Conservation (phyloP, 2,797 vertebrate genomes). For the Danio tinwini region DNA sequence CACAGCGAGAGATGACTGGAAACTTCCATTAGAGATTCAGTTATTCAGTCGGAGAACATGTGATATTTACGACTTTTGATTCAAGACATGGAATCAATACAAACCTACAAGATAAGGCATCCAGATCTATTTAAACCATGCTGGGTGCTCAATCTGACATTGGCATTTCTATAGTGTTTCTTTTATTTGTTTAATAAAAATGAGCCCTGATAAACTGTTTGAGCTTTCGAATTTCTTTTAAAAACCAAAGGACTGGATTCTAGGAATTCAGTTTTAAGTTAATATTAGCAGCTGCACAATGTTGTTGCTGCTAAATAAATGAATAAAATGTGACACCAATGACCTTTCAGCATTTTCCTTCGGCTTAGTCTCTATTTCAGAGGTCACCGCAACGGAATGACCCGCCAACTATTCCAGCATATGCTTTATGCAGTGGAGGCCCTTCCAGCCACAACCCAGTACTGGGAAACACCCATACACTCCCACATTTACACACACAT, state of each 20-base stretch:
- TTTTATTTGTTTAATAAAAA: background rate
- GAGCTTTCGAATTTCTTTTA: background rate
- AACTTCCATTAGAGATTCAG: slow-evolving; percentile 23
- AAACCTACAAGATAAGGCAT: background rate
- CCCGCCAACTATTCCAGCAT: too few relatives aligned
- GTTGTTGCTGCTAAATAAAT: too few relatives aligned
- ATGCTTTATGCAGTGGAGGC: too few relatives aligned
- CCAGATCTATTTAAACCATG: slow-evolving; percentile 17
- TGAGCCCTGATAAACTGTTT: background rate
- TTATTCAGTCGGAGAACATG: slow-evolving; percentile 1
- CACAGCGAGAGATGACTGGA: background rate
- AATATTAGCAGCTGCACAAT: too few relatives aligned
- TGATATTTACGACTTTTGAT: slow-evolving; percentile 37
- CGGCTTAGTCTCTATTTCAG: too few relatives aligned
- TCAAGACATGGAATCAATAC: slow-evolving; percentile 46
- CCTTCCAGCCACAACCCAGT: too few relatives aligned
- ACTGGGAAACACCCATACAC: too few relatives aligned
- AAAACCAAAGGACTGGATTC: background rate
- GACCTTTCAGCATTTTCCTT: too few relatives aligned
- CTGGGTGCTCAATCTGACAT: slow-evolving; percentile 7
- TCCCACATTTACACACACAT: too few relatives aligned
- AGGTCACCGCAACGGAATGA: too few relatives aligned
- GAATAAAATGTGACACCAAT: too few relatives aligned
- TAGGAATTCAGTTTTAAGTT: background rate
- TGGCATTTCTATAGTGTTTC: background rate